Base-by-base conservation (phyloP, 2,113 vertebrate genomes). In the Sapajus apella region DNA sequence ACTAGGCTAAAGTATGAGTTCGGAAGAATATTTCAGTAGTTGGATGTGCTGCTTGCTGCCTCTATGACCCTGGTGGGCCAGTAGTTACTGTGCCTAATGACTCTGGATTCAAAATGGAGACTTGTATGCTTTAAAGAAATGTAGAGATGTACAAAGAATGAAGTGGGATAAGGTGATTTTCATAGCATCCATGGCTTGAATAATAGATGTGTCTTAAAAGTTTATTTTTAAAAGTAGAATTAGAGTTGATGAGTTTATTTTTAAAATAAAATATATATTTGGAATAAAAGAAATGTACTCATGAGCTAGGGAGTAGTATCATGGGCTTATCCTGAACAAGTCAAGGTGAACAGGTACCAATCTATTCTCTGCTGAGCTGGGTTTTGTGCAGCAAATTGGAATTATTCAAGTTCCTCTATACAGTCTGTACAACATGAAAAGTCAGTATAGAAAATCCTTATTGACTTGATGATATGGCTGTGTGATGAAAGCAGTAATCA, bases 381-480 rank as follows among this genome's bases (percentile, higher is more conserved):
- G 37, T 91, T 96, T 97, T 93, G 70, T 88, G 56, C 25, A 95
- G 89, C 93, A 96, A 94, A 87, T 76, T 87, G 87, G 90, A 87
- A 94, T 93, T 61, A 87, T n/a, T 93, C n/a, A 23, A 43, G 79
- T 94, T 95, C 91, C 83, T 86, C 58, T 56, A 32, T 55, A 75
- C 20, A 83, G 94, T 82, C 89, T 86, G 73, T 47, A 47, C 50
- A 93, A 96, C 76, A 32, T 87, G 61, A 87, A 91, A 79, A 92
- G 87, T 93, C 90, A 43, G 96, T 85, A 66, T 90, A 85, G 97
- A 96, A 97, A 97, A 97, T 93, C 96, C 90, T 90, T 97, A 95
- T 96, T 92, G 96, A 97, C 94, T 94, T 95, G 96, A 91, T 89
- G 93, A 94, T 95, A 55, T 47, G 72, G 91, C 93, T 75, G 35